Percentiles rank a stretch among this genome's conserved stretches.
Evolutionary conservation across 1,140 invertebrate species (phyloP).

Genomic region (Bombus cullumanus): DNA sequence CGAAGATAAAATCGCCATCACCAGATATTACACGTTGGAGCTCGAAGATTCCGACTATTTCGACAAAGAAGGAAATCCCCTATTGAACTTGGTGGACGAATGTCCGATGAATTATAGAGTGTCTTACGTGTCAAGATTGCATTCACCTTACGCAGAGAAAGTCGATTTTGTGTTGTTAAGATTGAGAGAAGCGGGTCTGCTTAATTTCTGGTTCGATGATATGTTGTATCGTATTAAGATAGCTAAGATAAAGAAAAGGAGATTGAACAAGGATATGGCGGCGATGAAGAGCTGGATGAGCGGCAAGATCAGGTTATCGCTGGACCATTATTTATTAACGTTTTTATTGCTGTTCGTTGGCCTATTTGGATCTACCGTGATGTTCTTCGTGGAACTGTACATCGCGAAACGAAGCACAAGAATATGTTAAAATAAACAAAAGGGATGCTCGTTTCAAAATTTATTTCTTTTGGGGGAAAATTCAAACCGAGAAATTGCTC

Average conservation of each 20-base stretch:
- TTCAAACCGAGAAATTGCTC: not conserved
- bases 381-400: constrained; percentile 64
- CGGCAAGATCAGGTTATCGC: constrained; percentile 47
- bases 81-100: constrained; percentile 69
- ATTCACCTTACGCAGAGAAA: constrained; percentile 63
- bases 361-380: constrained; percentile 31
- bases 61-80: constrained; percentile 57
- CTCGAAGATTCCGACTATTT: constrained; percentile 53
- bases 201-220: constrained; percentile 57
- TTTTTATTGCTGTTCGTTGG: constrained; percentile 59
- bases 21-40: constrained; percentile 32
- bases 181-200: constrained; percentile 57
- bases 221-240: constrained; percentile 25
- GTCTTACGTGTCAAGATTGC: constrained; percentile 55
- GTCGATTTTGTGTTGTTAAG: constrained; percentile 62
- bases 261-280: not conserved
- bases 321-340: constrained; percentile 65
- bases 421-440: not conserved
- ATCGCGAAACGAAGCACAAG: not conserved
- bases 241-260: constrained; percentile 6
- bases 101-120: constrained; percentile 60
- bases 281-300: not conserved
- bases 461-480: too few species aligned
- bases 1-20: constrained; percentile 14
- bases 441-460: not conserved